These are phyloP conservation scores for Anoura caudifer DNA, from an alignment of 2,113 vertebrate species.

Conservation along the genomic window DNA sequence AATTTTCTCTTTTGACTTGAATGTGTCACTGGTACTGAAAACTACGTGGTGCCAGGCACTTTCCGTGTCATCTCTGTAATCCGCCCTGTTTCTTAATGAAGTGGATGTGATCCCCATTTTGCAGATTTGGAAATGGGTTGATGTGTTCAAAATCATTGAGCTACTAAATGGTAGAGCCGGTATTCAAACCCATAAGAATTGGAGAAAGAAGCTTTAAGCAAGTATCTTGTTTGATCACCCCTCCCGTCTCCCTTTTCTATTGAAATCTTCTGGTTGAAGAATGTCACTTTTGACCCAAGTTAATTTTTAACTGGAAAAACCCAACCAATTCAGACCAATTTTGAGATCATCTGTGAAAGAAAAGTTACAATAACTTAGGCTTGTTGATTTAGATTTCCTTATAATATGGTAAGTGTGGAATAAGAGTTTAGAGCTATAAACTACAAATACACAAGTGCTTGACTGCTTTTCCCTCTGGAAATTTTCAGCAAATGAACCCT, in stretches of 20 bases:
- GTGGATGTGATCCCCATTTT: background rate
- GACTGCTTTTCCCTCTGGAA: background rate
- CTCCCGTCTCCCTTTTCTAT: background rate
- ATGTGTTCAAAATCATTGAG: background rate
- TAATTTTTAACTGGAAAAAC: constrained; percentile 5
- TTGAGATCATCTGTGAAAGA: constrained; percentile 33
- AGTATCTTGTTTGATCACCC: background rate
- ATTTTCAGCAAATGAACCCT: constrained; percentile 13
- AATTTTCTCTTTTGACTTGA: background rate
- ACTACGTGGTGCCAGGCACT: background rate
- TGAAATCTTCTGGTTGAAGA: background rate
- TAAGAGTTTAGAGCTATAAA: background rate
- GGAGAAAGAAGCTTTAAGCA: background rate
- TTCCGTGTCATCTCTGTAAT: background rate
- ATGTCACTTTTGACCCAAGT: background rate
- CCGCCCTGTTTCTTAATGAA: background rate
- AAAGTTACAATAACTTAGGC: background rate
- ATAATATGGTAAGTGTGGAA: background rate
- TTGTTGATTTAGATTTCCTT: constrained; percentile 6
- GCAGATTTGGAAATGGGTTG: constrained; percentile 2
- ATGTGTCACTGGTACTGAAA: background rate
- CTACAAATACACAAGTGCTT: background rate
- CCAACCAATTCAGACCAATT: background rate
- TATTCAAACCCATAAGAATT: background rate
- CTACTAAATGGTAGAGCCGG: background rate